phyloP scores from a whole-genome alignment of 2,797 vertebrate genomes.

The Phoebastria nigripes region DNA sequence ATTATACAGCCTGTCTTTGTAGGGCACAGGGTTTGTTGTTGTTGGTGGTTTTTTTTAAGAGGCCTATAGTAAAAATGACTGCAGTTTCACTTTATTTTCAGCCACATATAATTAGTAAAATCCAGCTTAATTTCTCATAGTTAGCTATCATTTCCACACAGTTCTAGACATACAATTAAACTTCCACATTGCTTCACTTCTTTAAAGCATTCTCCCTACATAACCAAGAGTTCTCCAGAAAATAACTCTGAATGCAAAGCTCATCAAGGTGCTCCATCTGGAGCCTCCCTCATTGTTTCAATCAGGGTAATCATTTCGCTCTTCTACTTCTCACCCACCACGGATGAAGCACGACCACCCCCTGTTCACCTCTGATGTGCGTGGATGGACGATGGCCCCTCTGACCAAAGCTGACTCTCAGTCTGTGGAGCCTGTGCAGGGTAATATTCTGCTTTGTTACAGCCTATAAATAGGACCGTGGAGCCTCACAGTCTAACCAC shows the following conservation, averaged over 20 bases:
- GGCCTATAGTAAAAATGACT: background rate
- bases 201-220: background rate
- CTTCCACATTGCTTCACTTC: background rate
- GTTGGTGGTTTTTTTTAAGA: background rate
- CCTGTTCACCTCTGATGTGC: rapidly evolving
- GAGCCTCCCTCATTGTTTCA: background rate
- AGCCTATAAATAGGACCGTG: background rate
- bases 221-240: background rate
- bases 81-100: background rate
- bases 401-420: background rate
- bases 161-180: background rate
- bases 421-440: background rate
- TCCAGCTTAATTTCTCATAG: background rate
- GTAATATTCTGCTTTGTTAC: background rate
- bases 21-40: background rate
- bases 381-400: no score
- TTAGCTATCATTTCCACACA: background rate
- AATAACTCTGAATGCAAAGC: background rate
- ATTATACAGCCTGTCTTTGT: background rate
- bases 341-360: rapidly evolving
- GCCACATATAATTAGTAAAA: background rate
- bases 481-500: background rate
- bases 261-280: no score
- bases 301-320: no score
- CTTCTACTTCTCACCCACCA: background rate